Conservation (phyloP, 2,113 vertebrate genomes). For the Crotophaga sulcirostris region DNA sequence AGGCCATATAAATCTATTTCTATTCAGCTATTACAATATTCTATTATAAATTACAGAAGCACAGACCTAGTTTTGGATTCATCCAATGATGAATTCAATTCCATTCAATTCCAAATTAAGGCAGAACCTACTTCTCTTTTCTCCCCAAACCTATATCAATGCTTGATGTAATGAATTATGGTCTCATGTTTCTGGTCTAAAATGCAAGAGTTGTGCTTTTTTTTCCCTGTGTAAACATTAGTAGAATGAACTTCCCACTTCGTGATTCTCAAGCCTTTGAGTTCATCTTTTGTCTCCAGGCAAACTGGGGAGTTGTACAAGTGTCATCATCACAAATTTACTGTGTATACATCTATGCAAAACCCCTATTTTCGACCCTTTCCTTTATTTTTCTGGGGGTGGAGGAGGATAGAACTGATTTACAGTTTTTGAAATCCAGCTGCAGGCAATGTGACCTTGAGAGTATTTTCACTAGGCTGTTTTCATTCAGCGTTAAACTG, state of each 20-base stretch:
- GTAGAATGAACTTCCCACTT: not conserved
- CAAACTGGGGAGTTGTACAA: not conserved
- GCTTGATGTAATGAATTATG: not conserved
- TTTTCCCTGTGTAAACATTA: fast-evolving
- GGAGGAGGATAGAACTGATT: not conserved
- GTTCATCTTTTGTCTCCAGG: not conserved
- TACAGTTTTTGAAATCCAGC: not conserved
- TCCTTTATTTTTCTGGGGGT: not conserved
- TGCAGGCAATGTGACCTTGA: not conserved
- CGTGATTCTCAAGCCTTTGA: not conserved
- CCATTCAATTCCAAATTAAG: not conserved
- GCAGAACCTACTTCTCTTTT: not conserved
- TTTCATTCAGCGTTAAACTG: not conserved
- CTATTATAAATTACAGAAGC: not conserved
- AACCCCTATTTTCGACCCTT: not conserved
- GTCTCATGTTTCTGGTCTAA: not conserved
- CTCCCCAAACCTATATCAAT: not conserved
- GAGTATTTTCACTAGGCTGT: not conserved
- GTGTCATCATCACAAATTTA: not conserved
- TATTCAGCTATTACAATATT: not conserved
- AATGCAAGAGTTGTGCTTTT: not conserved
- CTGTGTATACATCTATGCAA: not conserved
- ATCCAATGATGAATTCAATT: no score
- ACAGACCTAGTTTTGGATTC: not conserved
- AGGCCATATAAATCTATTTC: not conserved